Conservation (phyloP, 2,888 invertebrate species). For the Monopis laevigella region DNA sequence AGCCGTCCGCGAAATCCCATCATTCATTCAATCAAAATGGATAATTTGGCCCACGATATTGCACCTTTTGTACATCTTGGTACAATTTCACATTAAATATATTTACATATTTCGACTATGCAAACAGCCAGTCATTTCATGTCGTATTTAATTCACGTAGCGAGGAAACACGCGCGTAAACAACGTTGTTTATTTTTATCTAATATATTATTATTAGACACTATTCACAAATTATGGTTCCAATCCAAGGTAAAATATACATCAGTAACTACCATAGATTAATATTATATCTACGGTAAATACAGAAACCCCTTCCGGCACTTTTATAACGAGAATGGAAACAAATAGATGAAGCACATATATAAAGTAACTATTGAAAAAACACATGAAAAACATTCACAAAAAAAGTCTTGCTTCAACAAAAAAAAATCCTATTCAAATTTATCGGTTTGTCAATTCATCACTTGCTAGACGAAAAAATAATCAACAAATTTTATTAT, state of each 20-base stretch:
- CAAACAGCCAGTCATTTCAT: conserved; percentile 65
- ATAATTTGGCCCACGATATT: no score
- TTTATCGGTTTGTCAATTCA: conserved; percentile 67
- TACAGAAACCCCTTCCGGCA: conserved; percentile 9
- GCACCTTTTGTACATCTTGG: no score
- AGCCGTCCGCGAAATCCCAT: conserved; percentile 65
- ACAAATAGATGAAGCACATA: no score
- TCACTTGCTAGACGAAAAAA: conserved; percentile 57
- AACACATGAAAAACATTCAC: conserved; percentile 63
- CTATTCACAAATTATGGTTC: no score
- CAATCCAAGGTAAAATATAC: neutral
- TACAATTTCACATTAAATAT: conserved; percentile 5
- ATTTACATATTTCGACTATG: conserved; percentile 56
- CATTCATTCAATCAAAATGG: no score
- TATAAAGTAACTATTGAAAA: no score
- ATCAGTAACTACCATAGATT: neutral
- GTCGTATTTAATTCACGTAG: conserved; percentile 62
- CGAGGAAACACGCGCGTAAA: conserved; percentile 50
- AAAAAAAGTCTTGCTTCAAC: conserved; percentile 70
- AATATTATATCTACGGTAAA: no score
- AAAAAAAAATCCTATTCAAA: conserved; percentile 66
- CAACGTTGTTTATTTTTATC: neutral
- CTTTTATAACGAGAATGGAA: neutral
- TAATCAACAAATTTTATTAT: no score
- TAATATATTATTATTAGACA: neutral